These are phyloP conservation scores for Pogonus chalceus DNA, from an alignment of 1,140 invertebrate species.

Conservation along the genomic window DNA sequence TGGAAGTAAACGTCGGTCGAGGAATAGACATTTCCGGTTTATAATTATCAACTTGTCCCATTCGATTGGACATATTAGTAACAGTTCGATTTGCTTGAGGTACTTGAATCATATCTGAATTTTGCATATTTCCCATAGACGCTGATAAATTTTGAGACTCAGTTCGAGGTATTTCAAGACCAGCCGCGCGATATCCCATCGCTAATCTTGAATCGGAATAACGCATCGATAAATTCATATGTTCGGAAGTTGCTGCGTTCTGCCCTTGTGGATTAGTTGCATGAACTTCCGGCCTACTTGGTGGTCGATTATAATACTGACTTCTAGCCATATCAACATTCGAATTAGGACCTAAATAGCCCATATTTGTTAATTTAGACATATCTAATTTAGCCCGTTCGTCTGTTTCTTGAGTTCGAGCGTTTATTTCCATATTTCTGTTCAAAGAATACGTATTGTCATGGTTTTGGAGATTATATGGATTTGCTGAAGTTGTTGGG, in stretches of 20 bases:
- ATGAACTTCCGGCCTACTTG: background rate
- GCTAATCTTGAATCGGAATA: background rate
- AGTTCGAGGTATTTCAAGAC: background rate
- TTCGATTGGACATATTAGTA: background rate
- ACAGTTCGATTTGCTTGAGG: background rate
- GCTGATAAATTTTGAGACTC: background rate
- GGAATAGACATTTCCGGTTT: slow-evolving; percentile 22
- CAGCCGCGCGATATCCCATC: background rate
- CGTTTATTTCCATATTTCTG: slow-evolving; percentile 5
- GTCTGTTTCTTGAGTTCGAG: background rate
- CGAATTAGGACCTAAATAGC: slow-evolving; percentile 25
- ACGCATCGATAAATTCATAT: background rate
- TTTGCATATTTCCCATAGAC: background rate
- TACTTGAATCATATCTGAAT: background rate
- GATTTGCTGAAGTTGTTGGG: background rate
- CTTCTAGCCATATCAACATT: slow-evolving; percentile 15
- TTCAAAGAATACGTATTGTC: slow-evolving; percentile 11
- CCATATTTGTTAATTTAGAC: slow-evolving; percentile 31
- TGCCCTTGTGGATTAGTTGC: slow-evolving; percentile 4
- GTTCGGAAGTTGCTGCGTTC: background rate
- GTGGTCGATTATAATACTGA: slow-evolving; percentile 18
- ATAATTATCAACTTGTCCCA: background rate
- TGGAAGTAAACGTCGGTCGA: slow-evolving; percentile 22
- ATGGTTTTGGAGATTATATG: slow-evolving; percentile 2
- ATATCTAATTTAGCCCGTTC: slow-evolving; percentile 28